Percentiles rank a stretch among this genome's conserved stretches.
These are phyloP conservation scores for Choreutis nemorana DNA, from an alignment of 2,888 invertebrate species.

Conservation along the genomic window DNA sequence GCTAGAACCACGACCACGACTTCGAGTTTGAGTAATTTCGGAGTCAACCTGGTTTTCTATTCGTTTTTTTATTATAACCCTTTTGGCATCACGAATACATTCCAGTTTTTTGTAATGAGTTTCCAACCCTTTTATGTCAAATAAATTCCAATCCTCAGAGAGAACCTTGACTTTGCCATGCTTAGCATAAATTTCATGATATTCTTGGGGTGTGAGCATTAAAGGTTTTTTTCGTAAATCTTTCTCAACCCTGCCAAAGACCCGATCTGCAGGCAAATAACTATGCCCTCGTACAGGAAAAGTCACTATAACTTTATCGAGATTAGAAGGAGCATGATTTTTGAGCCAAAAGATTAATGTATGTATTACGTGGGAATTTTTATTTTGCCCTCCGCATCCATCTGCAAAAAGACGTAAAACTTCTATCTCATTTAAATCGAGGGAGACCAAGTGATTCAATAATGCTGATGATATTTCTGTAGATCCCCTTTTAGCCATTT, in stretches of 20 bases:
- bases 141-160: conserved; percentile 6
- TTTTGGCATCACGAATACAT: conserved; percentile 3
- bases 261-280: conserved; percentile 11
- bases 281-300: conserved; percentile 13
- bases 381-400: conserved; percentile 10
- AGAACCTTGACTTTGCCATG: conserved; percentile 5
- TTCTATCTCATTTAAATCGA: conserved; percentile 6
- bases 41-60: conserved; percentile 4
- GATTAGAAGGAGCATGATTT: conserved; percentile 7
- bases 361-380: conserved; percentile 9
- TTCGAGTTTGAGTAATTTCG: conserved; percentile 2
- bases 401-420: conserved; percentile 8
- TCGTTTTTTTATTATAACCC: conserved; percentile 4
- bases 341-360: conserved; percentile 7
- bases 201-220: conserved; percentile 6
- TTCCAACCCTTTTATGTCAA: conserved; percentile 5
- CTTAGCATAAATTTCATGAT: conserved; percentile 5
- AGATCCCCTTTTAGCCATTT: conserved; percentile 8
- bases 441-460: conserved; percentile 4
- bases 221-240: conserved; percentile 9
- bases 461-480: conserved; percentile 7
- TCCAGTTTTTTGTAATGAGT: conserved; percentile 6
- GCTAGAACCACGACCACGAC: conserved; percentile 3
- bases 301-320: conserved; percentile 7
- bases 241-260: conserved; percentile 10